Percentiles rank a stretch among this genome's conserved stretches.
Conservation (phyloP, 2,888 invertebrate species). For the Meghimatium bilineatum region DNA sequence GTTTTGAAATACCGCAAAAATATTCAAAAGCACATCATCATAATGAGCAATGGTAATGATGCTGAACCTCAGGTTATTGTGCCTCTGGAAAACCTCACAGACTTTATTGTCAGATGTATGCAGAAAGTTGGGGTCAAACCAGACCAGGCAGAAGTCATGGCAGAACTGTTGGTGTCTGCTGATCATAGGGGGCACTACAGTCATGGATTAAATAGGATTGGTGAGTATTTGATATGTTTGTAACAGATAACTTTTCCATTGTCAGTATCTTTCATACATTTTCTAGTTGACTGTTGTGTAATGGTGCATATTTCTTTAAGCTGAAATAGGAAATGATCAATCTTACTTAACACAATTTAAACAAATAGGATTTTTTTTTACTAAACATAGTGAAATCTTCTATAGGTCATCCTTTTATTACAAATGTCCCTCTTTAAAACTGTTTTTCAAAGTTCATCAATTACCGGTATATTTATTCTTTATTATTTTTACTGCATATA, state of each 20-base stretch:
- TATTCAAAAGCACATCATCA: neutral
- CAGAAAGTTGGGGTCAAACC: slow-evolving; percentile 49
- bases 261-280: neutral
- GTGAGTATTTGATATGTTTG: slow-evolving; percentile 36
- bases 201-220: slow-evolving; percentile 56
- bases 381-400: too few species aligned
- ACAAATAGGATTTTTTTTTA: too few species aligned
- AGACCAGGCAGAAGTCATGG: slow-evolving; percentile 51
- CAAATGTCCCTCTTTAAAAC: too few species aligned
- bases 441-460: too few species aligned
- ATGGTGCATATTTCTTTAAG: too few species aligned
- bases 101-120: slow-evolving; percentile 51
- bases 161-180: slow-evolving; percentile 52
- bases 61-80: slow-evolving; percentile 49
- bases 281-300: neutral
- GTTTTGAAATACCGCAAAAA: too few species aligned
- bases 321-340: too few species aligned
- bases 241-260: neutral
- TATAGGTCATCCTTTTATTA: too few species aligned
- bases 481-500: too few species aligned
- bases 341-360: too few species aligned
- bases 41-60: slow-evolving; percentile 15
- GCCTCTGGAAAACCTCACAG: slow-evolving; percentile 42
- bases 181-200: slow-evolving; percentile 57
- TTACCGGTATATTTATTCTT: too few species aligned